Conservation (phyloP, 2,888 invertebrate species). For the Chouioia cunea region DNA sequence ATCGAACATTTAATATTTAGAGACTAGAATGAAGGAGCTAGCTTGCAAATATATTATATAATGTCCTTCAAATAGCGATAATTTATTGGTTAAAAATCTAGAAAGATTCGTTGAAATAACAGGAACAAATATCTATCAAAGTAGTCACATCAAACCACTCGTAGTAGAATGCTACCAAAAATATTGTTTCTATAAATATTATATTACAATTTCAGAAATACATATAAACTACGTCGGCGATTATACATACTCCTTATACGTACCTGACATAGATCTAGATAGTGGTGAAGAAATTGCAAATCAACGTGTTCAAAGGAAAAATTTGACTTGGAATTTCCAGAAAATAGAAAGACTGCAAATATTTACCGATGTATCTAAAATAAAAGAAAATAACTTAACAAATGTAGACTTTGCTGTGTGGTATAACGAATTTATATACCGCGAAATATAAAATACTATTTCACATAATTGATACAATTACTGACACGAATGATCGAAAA, state of each 20-base stretch:
- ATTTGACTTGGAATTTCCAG: not conserved
- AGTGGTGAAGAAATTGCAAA: not conserved
- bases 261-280: not conserved
- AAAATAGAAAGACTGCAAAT: not conserved
- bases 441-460: not conserved
- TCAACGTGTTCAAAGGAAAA: not conserved
- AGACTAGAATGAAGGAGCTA: no score
- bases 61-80: not conserved
- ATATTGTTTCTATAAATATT: not conserved
- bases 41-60: not conserved
- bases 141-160: not conserved
- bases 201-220: no score
- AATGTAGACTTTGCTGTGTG: not conserved
- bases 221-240: no score
- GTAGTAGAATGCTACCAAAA: not conserved
- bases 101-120: not conserved
- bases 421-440: not conserved
- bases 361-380: slow-evolving; percentile 5
- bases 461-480: slow-evolving; percentile 10
- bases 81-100: not conserved
- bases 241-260: not conserved
- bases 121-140: not conserved
- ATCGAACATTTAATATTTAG: no score
- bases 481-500: not conserved
- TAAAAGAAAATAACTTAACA: not conserved